phyloP scores from a whole-genome alignment of 1,140 invertebrate genomes.

The Orchestia grillus region DNA sequence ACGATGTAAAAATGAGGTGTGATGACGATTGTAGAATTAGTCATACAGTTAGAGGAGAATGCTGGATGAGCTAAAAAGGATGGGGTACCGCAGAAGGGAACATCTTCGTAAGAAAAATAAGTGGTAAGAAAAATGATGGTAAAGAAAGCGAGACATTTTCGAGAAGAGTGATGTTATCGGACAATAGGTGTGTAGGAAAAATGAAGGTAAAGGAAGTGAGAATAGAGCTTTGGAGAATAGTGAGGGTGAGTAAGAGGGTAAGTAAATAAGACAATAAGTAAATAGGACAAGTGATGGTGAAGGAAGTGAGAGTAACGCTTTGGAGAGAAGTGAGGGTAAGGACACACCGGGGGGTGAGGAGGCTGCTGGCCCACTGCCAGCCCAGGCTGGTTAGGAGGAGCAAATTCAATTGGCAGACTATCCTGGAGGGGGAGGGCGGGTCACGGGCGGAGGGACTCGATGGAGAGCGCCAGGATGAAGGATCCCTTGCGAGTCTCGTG shows the following conservation, averaged over 20 bases:
- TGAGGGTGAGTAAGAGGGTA: not conserved
- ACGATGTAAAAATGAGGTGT: not conserved
- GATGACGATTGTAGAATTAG: not conserved
- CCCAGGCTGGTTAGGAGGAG: slow-evolving; percentile 51
- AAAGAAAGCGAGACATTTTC: no score
- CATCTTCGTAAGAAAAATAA: no score
- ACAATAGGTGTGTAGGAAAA: no score
- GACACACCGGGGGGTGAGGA: not conserved
- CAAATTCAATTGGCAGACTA: slow-evolving; percentile 55
- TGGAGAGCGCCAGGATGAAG: not conserved
- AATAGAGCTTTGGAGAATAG: not conserved
- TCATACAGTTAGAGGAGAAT: not conserved
- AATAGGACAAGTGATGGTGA: not conserved
- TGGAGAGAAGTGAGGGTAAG: not conserved
- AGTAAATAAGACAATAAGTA: no score
- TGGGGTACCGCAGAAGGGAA: no score
- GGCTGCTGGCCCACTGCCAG: slow-evolving; percentile 46
- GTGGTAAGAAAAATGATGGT: no score
- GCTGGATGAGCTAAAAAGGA: not conserved
- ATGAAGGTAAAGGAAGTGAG: not conserved
- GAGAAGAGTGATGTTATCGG: no score
- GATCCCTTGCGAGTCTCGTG: not conserved
- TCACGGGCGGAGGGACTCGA: not conserved
- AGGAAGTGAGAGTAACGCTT: not conserved
- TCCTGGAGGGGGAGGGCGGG: not conserved